phyloP scores from a whole-genome alignment of 2,797 vertebrate genomes.

The Gorsachius magnificus region DNA sequence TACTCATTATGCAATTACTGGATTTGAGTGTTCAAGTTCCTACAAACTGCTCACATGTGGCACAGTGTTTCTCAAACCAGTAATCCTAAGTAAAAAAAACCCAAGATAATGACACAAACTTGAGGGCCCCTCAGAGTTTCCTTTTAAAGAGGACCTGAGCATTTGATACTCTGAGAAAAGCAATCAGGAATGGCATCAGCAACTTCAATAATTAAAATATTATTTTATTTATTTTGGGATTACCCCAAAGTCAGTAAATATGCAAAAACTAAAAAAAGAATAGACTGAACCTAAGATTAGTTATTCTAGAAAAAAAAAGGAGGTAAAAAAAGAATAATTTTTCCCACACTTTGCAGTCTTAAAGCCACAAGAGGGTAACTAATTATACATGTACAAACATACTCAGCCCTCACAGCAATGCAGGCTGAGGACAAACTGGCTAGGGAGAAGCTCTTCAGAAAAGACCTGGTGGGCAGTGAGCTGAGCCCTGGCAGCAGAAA shows the following conservation, averaged over 20 bases:
- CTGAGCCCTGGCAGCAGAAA: neutral
- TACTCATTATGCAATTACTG: slow-evolving; percentile 84
- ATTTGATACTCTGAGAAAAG: slow-evolving; percentile 15
- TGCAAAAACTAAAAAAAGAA: neutral
- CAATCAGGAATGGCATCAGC: slow-evolving; percentile 10
- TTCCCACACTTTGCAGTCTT: neutral
- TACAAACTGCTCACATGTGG: slow-evolving; percentile 79
- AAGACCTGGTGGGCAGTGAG: neutral
- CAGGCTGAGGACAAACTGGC: neutral
- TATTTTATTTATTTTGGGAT: neutral
- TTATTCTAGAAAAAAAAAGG: neutral
- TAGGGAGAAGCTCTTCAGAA: neutral
- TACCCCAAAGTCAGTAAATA: neutral
- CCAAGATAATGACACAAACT: neutral
- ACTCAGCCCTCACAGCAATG: neutral
- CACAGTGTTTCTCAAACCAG: neutral
- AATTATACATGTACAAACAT: neutral
- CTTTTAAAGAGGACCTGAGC: slow-evolving; percentile 62
- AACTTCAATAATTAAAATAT: neutral
- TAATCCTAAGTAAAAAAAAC: neutral
- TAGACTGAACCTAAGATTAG: neutral
- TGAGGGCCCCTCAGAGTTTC: neutral
- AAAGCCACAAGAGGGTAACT: neutral
- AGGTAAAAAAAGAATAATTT: neutral
- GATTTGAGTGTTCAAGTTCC: slow-evolving; percentile 81